Base-by-base conservation (phyloP, 2,888 invertebrate species). In the Lissocephala sabroskyi region DNA sequence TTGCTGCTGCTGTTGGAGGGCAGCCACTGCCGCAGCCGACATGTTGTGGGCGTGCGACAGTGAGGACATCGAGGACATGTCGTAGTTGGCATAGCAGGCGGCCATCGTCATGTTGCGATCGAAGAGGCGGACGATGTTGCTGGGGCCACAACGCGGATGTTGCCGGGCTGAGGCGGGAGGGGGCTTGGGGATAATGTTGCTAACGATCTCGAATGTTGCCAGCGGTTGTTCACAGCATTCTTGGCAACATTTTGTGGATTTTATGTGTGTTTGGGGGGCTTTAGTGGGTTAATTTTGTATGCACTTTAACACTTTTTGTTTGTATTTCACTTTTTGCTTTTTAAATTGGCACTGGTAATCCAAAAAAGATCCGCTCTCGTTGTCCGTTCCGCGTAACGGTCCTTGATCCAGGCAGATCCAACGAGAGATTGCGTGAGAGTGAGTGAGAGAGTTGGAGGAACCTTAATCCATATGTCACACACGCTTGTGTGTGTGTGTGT, bases 1-100 rank as follows among this genome's bases (percentile, higher is more conserved):
- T 19, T 67, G 73, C 18, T 71, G 79, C 13, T 70, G 80, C 32
- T 74, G 74, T 41, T 71, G 65, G 49, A 63, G 52, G 40, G 65
- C 56, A 54, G 55, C 61, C 26, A 61, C 32, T 49, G 71, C 41
- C 37, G 73, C 56, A 29, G 78, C 65, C 28, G 80, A 68, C 80
- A 83, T 75, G 61, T 76, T 74, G 59, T 84, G 83, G 61, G 75
- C 75, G 57, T 84, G 83, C 59, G 83, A 75, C 54, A 84, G 60
- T 37, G 83, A 71, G 49, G 82, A 77, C 80, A 84, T 79, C 39
- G 83, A 71, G 49, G 82, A 77, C 80, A 84, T 79, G 70, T 85
- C 82, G 61, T 85, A 85, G 61, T 79, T 85, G 49, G 84, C 80
- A 71, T 84, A 85, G 51, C 84, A 85, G 45, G 84, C 83, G 49